Evolutionary conservation across 2,888 invertebrate genomes (phyloP), one percentile per base, ranked within the genome.

Genomic region (Andrena chrysosceles): DNA sequence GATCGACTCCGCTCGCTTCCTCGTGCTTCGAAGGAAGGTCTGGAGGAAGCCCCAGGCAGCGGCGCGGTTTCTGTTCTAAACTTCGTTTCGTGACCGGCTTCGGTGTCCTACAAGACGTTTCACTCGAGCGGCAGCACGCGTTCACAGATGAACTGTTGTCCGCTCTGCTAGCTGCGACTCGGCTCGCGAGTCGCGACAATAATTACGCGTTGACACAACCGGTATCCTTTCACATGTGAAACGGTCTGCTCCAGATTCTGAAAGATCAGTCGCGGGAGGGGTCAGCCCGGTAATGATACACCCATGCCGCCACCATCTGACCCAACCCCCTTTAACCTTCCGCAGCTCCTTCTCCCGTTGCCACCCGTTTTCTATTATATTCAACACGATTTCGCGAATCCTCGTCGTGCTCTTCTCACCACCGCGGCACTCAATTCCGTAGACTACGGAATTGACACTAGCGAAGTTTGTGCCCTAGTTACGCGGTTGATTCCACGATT

Each of bases 201-300:
- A 90, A 89, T 90, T 90, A 71, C 87, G 76, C 90, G 54, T 73
- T 89, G 90, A 87, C 84, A 87, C 87, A 89, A 89, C 87, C 76
- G 84, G 83, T 90, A 89, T 91, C 92, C 92, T 92, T 92, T 92
- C 91, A 91, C 91, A 91, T 90, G 91, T 91, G 91, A 91, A 91
- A 91, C 89, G 90, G 87, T 72, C 84, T 90, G 92, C 91, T 91
- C 92, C 89, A 92, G 91, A 92, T 93, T 92, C 89, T 88, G 89
- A 91, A 91, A 91, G 91, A 91, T 91, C 92, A 91, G 89, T 89
- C 88, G 87, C 89, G 88, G 89, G 89, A 88, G 90, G 89, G 89
- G 89, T 90, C 87, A 89, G 87, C 86, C 64, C 68, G 84, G 77
- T 91, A 91, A 91, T 91, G 85, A 91, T 89, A 91, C 87, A 89